phyloP scores from a whole-genome alignment of 2,113 vertebrate species.

The Hemiscyllium ocellatum region DNA sequence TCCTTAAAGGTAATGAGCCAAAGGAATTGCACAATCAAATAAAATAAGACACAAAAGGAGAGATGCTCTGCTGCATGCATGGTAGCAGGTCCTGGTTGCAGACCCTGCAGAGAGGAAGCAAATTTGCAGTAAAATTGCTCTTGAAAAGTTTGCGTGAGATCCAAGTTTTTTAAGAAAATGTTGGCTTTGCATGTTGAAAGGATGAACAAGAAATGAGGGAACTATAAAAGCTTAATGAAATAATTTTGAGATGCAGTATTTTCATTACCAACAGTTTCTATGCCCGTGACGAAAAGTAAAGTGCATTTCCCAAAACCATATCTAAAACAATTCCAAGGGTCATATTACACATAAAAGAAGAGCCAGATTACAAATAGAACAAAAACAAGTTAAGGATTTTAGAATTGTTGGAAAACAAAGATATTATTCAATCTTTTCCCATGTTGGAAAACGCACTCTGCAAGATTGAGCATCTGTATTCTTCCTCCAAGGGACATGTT shows the following conservation, averaged over 20 bases:
- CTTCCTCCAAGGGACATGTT: not conserved
- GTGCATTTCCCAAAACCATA: not conserved
- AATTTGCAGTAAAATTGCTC: not conserved
- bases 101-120: not conserved
- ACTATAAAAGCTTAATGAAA: not conserved
- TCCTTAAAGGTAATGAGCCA: not conserved
- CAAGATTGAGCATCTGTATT: not conserved
- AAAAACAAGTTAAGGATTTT: not conserved
- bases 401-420: too few relatives aligned
- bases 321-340: not conserved
- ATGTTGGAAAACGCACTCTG: not conserved
- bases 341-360: not conserved
- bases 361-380: not conserved
- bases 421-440: not conserved
- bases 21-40: not conserved
- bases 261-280: not conserved
- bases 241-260: not conserved
- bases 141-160: conserved; percentile 6
- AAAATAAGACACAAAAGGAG: not conserved
- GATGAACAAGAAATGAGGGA: not conserved
- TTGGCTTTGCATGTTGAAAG: not conserved
- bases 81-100: not conserved
- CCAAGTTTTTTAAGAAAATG: not conserved
- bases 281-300: not conserved
- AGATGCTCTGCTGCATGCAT: not conserved